phyloP scores from a whole-genome alignment of 2,888 invertebrate genomes.

The Hylaea fasciaria region DNA sequence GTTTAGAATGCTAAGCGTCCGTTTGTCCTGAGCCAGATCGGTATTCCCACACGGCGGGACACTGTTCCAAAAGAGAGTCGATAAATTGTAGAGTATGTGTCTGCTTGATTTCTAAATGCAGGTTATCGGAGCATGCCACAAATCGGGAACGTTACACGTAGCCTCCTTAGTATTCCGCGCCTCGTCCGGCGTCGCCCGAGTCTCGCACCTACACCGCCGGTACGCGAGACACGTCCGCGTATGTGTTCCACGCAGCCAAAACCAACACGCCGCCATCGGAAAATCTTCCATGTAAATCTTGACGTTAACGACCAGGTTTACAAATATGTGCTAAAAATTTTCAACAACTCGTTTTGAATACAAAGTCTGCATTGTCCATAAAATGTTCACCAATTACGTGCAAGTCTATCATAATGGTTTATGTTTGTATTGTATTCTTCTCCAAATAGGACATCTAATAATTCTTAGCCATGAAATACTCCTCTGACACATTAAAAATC shows the following conservation, averaged over 20 bases:
- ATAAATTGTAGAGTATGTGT: conserved; percentile 78
- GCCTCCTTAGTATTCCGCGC: conserved; percentile 80
- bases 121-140: conserved; percentile 83
- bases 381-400: background rate
- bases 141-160: conserved; percentile 78
- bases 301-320: conserved; percentile 81
- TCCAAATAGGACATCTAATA: too few species aligned
- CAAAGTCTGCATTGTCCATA: conserved; percentile 23
- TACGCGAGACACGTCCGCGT: conserved; percentile 81
- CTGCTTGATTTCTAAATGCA: conserved; percentile 83
- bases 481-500: background rate
- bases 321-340: conserved; percentile 75
- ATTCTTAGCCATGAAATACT: background rate
- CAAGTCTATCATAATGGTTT: background rate
- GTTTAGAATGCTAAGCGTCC: conserved; percentile 61
- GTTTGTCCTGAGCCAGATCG: conserved; percentile 60
- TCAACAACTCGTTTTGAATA: conserved; percentile 52
- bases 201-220: conserved; percentile 68
- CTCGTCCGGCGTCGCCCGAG: conserved; percentile 67
- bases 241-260: conserved; percentile 82
- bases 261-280: conserved; percentile 75
- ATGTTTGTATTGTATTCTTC: too few species aligned
- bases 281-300: conserved; percentile 83
- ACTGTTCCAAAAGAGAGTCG: conserved; percentile 74
- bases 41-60: conserved; percentile 63